phyloP scores from a whole-genome alignment of 2,797 vertebrate species.

The Tapirus indicus region DNA sequence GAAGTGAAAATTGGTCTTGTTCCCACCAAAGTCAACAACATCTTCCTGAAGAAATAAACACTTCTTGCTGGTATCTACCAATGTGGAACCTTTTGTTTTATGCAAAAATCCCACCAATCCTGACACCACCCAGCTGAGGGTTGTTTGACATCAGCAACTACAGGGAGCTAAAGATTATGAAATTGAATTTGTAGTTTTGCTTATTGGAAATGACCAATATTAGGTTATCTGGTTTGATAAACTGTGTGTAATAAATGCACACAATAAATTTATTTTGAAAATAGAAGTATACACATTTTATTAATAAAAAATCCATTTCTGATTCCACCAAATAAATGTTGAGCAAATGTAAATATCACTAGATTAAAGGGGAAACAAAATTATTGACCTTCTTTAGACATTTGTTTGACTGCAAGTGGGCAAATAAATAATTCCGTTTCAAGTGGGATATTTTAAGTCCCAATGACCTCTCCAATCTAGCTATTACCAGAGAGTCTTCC shows the following conservation, averaged over 20 bases:
- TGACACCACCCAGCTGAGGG: not conserved
- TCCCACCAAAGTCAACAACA: not conserved
- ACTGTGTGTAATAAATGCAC: not conserved
- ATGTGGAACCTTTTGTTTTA: not conserved
- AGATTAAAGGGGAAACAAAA: not conserved
- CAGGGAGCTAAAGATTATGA: not conserved
- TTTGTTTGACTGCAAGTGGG: not conserved
- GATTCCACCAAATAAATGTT: not conserved
- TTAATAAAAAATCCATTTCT: not conserved
- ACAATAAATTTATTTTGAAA: conserved; percentile 25
- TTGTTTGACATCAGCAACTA: not conserved
- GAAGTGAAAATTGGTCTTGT: not conserved
- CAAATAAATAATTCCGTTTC: not conserved
- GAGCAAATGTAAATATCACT: not conserved
- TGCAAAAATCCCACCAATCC: not conserved
- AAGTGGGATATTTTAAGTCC: not conserved
- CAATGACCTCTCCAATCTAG: not conserved
- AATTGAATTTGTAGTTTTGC: not conserved
- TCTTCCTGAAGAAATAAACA: not conserved
- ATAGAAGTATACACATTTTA: not conserved
- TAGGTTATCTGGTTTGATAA: conserved; percentile 34
- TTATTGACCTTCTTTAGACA: not conserved
- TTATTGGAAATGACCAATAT: not conserved
- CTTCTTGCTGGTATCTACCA: not conserved
- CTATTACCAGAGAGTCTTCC: not conserved